Evolutionary conservation across 2,888 invertebrate species (phyloP).

Genomic region (Trichogramma evanescens): DNA sequence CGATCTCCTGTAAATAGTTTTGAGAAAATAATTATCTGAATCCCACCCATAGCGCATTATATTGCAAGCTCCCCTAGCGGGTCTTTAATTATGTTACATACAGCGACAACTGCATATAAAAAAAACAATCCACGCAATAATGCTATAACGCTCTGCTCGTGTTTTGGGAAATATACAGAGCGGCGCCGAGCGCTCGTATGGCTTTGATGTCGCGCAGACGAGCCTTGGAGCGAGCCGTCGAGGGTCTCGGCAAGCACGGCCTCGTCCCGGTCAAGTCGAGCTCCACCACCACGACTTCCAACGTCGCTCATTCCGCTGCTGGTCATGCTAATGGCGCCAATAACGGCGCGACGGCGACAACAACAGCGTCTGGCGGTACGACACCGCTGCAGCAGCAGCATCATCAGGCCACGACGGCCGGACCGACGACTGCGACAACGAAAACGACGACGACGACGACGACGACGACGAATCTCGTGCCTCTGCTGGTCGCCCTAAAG

Average conservation of each 20-base stretch:
- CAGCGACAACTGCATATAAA: not conserved
- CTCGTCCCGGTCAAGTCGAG: slow-evolving; percentile 52
- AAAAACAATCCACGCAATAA: not conserved
- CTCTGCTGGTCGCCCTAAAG: slow-evolving; percentile 75
- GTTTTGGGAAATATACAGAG: slow-evolving; percentile 12
- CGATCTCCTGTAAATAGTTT: too few relatives aligned
- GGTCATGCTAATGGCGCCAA: not conserved
- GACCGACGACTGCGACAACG: not conserved
- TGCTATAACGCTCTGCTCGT: not conserved
- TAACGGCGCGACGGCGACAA: not conserved
- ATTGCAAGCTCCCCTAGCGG: too few relatives aligned
- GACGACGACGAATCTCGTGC: slow-evolving; percentile 52
- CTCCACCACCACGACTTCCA: not conserved
- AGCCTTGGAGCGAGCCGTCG: slow-evolving; percentile 76
- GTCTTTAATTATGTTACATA: not conserved
- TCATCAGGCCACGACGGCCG: slow-evolving; percentile 17
- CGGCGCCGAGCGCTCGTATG: slow-evolving; percentile 57
- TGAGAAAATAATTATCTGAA: too few relatives aligned
- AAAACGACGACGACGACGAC: not conserved
- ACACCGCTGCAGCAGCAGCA: slow-evolving; percentile 2
- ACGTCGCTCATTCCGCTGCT: not conserved
- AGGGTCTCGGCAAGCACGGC: slow-evolving; percentile 82
- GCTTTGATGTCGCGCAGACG: slow-evolving; percentile 62
- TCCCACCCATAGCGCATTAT: too few relatives aligned
- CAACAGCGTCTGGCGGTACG: slow-evolving; percentile 42